Evolutionary conservation across 2,113 vertebrate genomes (phyloP), one percentile per base, ranked within the genome.

Genomic region (Erythrolamprus reginae): DNA sequence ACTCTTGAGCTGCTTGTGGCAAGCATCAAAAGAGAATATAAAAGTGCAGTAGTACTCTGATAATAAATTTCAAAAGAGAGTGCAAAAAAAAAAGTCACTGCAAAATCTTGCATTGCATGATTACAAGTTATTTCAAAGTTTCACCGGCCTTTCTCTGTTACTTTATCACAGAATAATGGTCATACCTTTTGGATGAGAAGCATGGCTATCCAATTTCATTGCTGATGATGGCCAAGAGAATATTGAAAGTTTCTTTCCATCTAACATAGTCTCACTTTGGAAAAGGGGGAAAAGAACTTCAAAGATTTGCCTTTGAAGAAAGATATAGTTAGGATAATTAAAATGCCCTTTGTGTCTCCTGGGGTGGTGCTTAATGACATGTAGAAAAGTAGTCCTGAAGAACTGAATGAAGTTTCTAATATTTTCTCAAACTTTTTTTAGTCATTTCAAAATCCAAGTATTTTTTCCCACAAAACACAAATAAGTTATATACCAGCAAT

Each of bases 301-400:
- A 23, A 33, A 52, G 17, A 84, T 87, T 17, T 82, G 24, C 15
- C 84, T 90, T 82, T 77, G 58, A 87, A 77, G n/a, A 52, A 23
- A 53, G 10, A 33, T 70, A 51, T 48, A 65, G 33, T 28, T 86
- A 33, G 6, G 50, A 77, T n/a, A 87, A 90, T 90, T 90, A 90
- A 90, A 86, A 87, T 82, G 84, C 26, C 50, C 33, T 84, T 84
- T 77, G 33, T 13, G 38, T 87, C 84, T 87, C 84, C 84, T 90
- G 89, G 56, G 84, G 33, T 23, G 15, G 9, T n/a, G 26, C 10
- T 51, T 77, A 90, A 77, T 77, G 47, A 55, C 61, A 86, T 77
- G 84, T 38, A 77, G 24, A 86, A 77, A 77, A 86, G 89, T 86
- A 6, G 33, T 38, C 58, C 86, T 86, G 33, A 86, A 90, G 53